phyloP scores from a whole-genome alignment of 2,113 vertebrate genomes.

The Hydrolagus affinis region DNA sequence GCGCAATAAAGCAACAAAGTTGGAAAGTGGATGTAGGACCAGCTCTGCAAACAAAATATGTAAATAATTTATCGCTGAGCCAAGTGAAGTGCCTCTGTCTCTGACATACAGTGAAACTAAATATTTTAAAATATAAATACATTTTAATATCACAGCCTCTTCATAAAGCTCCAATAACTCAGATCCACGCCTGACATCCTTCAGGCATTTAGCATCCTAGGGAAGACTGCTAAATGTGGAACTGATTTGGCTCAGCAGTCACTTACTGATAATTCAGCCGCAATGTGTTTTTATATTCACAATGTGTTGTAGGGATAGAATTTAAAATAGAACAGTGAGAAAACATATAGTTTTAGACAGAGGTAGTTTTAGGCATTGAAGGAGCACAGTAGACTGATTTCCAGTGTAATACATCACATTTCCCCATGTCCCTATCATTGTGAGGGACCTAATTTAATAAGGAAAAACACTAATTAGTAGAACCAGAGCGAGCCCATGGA shows the following conservation, averaged over 20 bases:
- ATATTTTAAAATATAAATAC: slow-evolving; percentile 1
- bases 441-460: no score
- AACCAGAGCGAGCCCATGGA: no score
- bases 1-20: slow-evolving; percentile 5
- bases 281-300: not conserved
- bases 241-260: not conserved
- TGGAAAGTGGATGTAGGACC: not conserved
- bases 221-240: not conserved
- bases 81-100: not conserved
- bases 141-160: not conserved
- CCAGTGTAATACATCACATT: not conserved
- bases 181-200: not conserved
- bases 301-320: not conserved
- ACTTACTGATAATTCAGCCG: not conserved
- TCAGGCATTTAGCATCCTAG: not conserved
- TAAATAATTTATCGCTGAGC: slow-evolving; percentile 21
- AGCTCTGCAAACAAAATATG: not conserved
- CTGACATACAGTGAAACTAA: slow-evolving; percentile 1
- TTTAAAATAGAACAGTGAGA: not conserved
- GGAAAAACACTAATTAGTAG: no score
- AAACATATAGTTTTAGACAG: not conserved
- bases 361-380: not conserved
- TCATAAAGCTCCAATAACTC: not conserved
- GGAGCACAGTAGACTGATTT: not conserved
- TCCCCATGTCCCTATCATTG: no score